Conservation (phyloP, 2,113 vertebrate species). For the Meleagris gallopavo region DNA sequence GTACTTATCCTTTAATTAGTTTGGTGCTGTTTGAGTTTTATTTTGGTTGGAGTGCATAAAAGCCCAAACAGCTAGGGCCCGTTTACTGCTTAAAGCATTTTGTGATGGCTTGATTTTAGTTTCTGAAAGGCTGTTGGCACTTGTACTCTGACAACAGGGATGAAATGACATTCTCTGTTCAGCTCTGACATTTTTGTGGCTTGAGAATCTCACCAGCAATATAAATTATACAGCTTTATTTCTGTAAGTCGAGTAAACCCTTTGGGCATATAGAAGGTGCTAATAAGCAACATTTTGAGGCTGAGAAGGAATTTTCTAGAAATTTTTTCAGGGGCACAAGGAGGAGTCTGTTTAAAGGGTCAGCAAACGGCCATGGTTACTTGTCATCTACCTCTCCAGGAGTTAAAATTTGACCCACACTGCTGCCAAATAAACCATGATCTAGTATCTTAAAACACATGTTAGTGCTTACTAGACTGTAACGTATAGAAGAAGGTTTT, state of each 20-base stretch:
- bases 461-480: not conserved
- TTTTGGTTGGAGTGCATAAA: constrained; percentile 41
- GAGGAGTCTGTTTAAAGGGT: not conserved
- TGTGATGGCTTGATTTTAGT: not conserved
- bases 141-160: not conserved
- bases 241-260: not conserved
- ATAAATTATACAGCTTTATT: not conserved
- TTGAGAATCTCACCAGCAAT: not conserved
- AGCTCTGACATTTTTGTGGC: not conserved
- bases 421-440: constrained; percentile 28
- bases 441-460: not conserved
- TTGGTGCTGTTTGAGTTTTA: constrained; percentile 25
- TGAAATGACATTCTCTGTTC: constrained; percentile 5
- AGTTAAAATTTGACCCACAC: not conserved
- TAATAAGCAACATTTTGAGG: not conserved
- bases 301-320: not conserved
- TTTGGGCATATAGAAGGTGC: not conserved
- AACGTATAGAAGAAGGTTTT: not conserved
- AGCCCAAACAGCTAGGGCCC: not conserved
- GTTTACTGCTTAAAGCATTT: constrained; percentile 28
- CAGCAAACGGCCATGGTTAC: not conserved
- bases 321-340: not conserved
- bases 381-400: not conserved
- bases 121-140: constrained; percentile 43
- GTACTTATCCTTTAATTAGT: constrained; percentile 37